Evolutionary conservation across 2,888 invertebrate genomes (phyloP), one percentile per base, ranked within the genome.

Genomic region (Eristalinus sepulchralis): DNA sequence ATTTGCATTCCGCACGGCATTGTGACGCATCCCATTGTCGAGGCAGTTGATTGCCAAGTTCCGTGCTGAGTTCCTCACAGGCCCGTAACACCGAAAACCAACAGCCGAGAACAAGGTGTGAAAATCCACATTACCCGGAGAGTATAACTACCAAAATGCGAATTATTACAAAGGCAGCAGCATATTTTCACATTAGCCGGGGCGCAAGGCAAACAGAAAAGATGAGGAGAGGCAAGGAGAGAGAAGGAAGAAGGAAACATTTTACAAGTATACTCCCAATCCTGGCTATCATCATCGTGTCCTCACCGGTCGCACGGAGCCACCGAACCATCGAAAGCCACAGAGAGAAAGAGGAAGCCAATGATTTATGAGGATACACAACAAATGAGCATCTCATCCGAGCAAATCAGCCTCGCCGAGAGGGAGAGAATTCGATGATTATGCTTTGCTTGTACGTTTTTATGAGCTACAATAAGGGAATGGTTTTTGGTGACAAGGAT

Each of bases 311-410:
- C 47, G 17, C 47, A 47, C 47, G 17, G 47, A 17, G 47, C 47
- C 39, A 39, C 39, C 13, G 39, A 17, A n/a, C 27, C 27, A 27
- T 5, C 27, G 27, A 27, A 27, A 27, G 27, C 27, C 27, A 57
- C 66, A 70, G 66, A 62, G 70, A 78, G 72, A 66, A 66, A 78
- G 70, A 79, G 86, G 83, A 86, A 86, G 86, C 86, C 78, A 86
- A 86, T 86, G 86, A 86, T 86, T 86, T 86, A 86, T 86, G 86
- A 86, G 86, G 86, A 86, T 86, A 83, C 86, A 86, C 86, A 86
- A 86, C 86, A 86, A 86, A 86, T 86, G 86, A 86, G 86, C 86
- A 86, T 86, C 83, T 86, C 86, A 86, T 86, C 86, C 86, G 83
- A 86, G 62, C 83, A 86, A 86, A 86, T 86, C 86, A 83, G 83